Evolutionary conservation across 2,888 invertebrate genomes (phyloP), one percentile per base, ranked within the genome.

Genomic region (Netelia inedita): DNA sequence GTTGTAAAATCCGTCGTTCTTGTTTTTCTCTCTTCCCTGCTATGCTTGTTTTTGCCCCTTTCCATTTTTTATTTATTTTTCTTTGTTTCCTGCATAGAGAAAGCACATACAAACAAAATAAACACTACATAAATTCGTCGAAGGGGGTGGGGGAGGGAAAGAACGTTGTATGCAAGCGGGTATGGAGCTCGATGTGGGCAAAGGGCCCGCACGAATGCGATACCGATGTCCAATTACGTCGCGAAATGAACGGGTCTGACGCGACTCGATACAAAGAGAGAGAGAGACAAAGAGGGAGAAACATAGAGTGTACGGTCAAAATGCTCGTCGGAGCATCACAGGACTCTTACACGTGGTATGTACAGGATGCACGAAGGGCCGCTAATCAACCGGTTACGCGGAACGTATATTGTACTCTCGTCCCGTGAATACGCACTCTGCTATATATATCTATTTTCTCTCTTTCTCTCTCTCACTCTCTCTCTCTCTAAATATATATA

Each of bases 181-280:
- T 55, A 82, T 65, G 35, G 28, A 71, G 59, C 55, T 79, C 78
- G 79, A 82, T 66, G 76, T 68, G 74, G 63, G 66, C 84, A 80
- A 85, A 87, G 87, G 87, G 88, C 87, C 69, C 87, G 83, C 73
- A 83, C 63, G 55, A 53, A 73, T 50, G 72, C 72, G 85, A 87
- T 89, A 81, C 78, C 85, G 86, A 85, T 89, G 83, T 90, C 88
- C 90, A 90, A 91, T 91, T 91, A 91, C 89, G 87, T 87, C 83
- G 82, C 83, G 81, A 90, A 89, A 89, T 88, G 86, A 88, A 90
- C 88, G 87, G 87, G 85, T 85, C 82, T 79, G 75, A 84, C 74
- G 85, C 65, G 10, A 10, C 88, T 89, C 87, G 86, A 84, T 88
- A 87, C 85, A 74, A 66, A 59, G 63, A 69, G 63, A 50, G 74